These are phyloP conservation scores for Lagopus muta DNA, from an alignment of 2,113 vertebrate genomes.

Conservation along the genomic window DNA sequence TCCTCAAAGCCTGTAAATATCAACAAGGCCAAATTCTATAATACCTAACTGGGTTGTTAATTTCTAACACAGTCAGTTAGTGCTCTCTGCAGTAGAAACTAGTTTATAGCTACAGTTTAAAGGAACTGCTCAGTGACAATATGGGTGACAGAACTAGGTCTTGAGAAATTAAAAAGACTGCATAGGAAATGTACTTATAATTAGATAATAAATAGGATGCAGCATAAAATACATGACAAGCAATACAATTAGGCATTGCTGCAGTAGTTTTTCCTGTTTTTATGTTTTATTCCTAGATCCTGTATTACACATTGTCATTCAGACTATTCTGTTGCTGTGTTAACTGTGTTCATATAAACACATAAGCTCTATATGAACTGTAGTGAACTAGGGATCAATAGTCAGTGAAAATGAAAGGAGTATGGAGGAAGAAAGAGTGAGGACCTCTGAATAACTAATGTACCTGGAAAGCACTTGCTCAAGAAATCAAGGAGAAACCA, in stretches of 20 bases:
- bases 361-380: neutral
- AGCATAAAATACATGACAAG: constrained; percentile 30
- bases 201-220: constrained; percentile 41
- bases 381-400: neutral
- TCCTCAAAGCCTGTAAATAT: neutral
- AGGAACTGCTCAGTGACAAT: neutral
- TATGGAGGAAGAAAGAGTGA: neutral
- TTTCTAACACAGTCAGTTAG: neutral
- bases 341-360: constrained; percentile 26
- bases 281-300: constrained; percentile 25
- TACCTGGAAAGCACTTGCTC: neutral
- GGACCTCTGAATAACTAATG: neutral
- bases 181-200: constrained; percentile 50
- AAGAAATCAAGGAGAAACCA: constrained; percentile 1
- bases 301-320: constrained; percentile 28
- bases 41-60: rapidly evolving
- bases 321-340: neutral
- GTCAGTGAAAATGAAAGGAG: neutral
- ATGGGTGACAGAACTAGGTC: neutral
- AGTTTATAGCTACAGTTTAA: neutral
- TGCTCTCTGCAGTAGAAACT: neutral
- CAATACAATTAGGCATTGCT: constrained; percentile 46
- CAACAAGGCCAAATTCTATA: neutral
- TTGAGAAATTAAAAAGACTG: neutral
- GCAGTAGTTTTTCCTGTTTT: constrained; percentile 30